phyloP scores from a whole-genome alignment of 2,113 vertebrate species.

The Urocolius indicus region DNA sequence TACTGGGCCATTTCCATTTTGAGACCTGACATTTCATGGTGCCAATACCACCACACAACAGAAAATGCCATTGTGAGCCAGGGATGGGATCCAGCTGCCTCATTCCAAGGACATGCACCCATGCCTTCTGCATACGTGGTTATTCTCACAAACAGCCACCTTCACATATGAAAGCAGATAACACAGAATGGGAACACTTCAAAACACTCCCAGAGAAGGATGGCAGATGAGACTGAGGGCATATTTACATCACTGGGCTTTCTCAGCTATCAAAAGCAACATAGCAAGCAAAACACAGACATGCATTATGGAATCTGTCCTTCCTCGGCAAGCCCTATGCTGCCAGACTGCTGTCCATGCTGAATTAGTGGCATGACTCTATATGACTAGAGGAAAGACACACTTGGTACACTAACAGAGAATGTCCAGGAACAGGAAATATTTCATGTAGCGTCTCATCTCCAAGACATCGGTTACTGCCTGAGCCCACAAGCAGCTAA shows the following conservation, averaged over 20 bases:
- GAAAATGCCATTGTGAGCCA: neutral
- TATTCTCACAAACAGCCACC: neutral
- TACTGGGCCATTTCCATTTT: constrained; percentile 68
- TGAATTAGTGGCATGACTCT: neutral
- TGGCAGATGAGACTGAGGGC: neutral
- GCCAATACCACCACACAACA: constrained; percentile 11
- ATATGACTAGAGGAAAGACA: neutral
- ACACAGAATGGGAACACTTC: neutral
- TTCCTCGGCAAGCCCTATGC: neutral
- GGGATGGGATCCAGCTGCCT: constrained; percentile 23
- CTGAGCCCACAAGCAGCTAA: neutral
- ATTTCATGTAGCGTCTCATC: neutral
- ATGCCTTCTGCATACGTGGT: neutral
- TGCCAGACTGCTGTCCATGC: neutral
- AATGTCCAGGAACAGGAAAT: neutral
- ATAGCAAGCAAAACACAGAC: neutral
- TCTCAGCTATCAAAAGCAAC: neutral
- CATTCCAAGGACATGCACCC: neutral
- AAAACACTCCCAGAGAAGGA: neutral
- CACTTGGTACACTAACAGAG: neutral
- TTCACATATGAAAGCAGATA: neutral
- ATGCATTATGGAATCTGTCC: neutral
- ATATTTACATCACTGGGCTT: neutral
- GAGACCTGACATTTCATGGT: constrained; percentile 65
- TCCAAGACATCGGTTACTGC: neutral